Percentiles rank a stretch among this genome's conserved stretches.
Evolutionary conservation across 2,113 vertebrate genomes (phyloP).

Genomic region (Syrrhaptes paradoxus): DNA sequence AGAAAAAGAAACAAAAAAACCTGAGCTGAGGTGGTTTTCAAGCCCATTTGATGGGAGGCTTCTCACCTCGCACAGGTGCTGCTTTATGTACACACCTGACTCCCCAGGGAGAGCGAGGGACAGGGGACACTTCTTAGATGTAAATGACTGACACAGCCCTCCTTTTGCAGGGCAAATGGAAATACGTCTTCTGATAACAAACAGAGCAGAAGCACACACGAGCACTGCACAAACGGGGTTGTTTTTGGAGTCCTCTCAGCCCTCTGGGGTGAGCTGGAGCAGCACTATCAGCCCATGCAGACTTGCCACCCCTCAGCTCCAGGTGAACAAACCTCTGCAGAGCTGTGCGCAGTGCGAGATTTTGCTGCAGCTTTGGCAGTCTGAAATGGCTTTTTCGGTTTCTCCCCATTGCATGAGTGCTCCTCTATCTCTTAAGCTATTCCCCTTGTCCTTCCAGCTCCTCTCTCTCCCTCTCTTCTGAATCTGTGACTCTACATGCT

Average conservation of each 20-base stretch:
- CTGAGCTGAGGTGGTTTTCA: not conserved
- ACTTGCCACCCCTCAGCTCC: not conserved
- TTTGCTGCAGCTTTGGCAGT: not conserved
- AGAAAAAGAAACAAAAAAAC: not conserved
- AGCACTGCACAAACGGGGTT: not conserved
- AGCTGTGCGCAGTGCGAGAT: not conserved
- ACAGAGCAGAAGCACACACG: rapidly evolving
- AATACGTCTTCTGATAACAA: not conserved
- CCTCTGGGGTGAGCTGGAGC: not conserved
- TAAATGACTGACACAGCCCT: not conserved
- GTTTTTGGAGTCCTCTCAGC: not conserved
- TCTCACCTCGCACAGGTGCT: not conserved
- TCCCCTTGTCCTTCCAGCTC: rapidly evolving
- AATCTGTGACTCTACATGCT: not conserved
- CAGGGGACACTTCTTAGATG: not conserved
- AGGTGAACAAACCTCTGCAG: not conserved
- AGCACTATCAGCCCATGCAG: not conserved
- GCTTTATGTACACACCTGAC: not conserved
- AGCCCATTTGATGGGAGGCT: not conserved
- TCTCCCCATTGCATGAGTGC: not conserved
- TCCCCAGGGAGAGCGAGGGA: not conserved
- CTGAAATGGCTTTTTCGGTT: not conserved
- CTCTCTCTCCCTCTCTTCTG: not conserved
- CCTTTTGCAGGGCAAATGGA: not conserved
- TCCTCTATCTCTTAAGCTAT: not conserved